Conservation (phyloP, 2,888 invertebrate genomes). For the Crepidodera aurea region DNA sequence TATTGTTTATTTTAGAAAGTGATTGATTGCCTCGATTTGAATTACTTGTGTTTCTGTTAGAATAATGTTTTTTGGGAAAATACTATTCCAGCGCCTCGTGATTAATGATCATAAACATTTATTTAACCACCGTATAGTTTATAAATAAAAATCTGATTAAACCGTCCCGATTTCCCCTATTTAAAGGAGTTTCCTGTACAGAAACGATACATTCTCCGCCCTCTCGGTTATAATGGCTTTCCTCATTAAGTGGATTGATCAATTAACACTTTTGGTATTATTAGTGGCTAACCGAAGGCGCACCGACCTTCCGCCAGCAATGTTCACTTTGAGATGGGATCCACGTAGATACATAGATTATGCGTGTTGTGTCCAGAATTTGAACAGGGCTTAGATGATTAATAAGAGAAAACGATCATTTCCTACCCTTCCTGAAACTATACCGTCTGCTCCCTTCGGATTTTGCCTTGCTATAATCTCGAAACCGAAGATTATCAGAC, state of each 20-base stretch:
- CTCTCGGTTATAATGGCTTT: conserved; percentile 11
- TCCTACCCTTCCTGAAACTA: not conserved
- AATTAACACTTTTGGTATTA: conserved; percentile 20
- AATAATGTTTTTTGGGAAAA: too few species aligned
- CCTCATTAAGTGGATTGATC: conserved; percentile 19
- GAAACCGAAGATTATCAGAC: conserved; percentile 11
- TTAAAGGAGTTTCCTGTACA: too few species aligned
- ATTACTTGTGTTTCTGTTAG: too few species aligned
- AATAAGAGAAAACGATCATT: conserved; percentile 13
- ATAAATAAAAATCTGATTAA: too few species aligned
- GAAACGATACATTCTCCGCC: not conserved
- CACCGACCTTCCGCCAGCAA: conserved; percentile 5
- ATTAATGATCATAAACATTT: too few species aligned
- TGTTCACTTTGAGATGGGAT: conserved; percentile 11
- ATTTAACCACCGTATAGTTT: too few species aligned
- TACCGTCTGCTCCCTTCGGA: not conserved
- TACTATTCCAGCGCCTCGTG: too few species aligned
- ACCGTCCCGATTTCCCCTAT: too few species aligned
- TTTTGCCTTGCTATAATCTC: not conserved
- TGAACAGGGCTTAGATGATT: conserved; percentile 16
- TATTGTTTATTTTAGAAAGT: too few species aligned
- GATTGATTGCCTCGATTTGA: too few species aligned
- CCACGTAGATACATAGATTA: conserved; percentile 21
- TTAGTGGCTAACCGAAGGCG: conserved; percentile 11
- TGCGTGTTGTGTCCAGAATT: conserved; percentile 20